These are phyloP conservation scores for Tenthredo livida DNA, from an alignment of 2,888 invertebrate genomes.

Conservation along the genomic window DNA sequence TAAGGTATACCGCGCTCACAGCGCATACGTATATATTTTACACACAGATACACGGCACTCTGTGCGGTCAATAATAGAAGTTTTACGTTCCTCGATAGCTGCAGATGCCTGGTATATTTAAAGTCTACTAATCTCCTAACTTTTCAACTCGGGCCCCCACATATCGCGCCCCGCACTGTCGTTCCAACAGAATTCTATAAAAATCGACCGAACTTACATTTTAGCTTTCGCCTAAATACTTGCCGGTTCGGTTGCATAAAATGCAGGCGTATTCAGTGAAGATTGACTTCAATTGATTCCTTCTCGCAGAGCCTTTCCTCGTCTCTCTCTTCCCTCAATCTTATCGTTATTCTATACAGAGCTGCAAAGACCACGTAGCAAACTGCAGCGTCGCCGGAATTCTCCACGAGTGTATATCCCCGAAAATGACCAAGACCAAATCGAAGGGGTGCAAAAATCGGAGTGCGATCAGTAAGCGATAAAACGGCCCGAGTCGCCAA, in stretches of 20 bases:
- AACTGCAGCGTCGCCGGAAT: conserved; percentile 81
- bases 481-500: not conserved
- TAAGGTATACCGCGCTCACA: not conserved
- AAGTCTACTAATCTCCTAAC: conserved; percentile 14
- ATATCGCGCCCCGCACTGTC: not conserved
- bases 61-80: conserved; percentile 46
- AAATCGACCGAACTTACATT: not conserved
- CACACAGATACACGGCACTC: not conserved
- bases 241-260: conserved; percentile 9
- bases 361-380: conserved; percentile 80
- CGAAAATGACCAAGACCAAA: conserved; percentile 76
- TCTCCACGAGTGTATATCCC: conserved; percentile 82
- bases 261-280: not conserved
- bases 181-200: conserved; percentile 27
- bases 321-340: not conserved
- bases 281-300: not conserved
- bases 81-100: conserved; percentile 34
- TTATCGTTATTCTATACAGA: conserved; percentile 76
- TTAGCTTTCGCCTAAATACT: not conserved
- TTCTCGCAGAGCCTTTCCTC: not conserved
- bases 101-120: conserved; percentile 19
- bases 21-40: not conserved
- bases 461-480: conserved; percentile 67
- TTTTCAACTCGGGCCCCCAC: not conserved
- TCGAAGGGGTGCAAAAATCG: conserved; percentile 68